Conservation (phyloP, 2,797 vertebrate species). For the Denticeps clupeoides region DNA sequence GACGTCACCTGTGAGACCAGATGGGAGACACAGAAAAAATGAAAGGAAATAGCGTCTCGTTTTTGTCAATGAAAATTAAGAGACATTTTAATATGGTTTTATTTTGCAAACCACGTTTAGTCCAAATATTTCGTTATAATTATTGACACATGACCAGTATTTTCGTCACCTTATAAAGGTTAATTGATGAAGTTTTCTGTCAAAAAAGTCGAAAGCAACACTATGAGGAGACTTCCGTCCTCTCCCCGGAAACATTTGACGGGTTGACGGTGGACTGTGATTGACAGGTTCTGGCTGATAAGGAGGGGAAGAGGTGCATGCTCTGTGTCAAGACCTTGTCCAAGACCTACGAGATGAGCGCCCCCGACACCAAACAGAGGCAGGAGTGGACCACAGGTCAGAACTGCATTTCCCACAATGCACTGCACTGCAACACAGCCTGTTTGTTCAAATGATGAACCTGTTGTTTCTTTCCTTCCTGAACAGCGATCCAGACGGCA, state of each 20-base stretch:
- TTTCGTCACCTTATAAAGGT: too few species aligned
- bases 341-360: constrained; percentile 76
- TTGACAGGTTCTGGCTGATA: constrained; percentile 56
- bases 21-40: too few species aligned
- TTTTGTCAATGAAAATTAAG: too few species aligned
- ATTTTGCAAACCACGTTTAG: too few species aligned
- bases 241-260: not conserved
- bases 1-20: too few species aligned
- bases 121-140: too few species aligned
- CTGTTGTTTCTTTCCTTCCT: not conserved
- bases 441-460: not conserved
- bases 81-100: too few species aligned
- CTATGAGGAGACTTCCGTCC: too few species aligned
- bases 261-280: not conserved
- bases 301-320: constrained; percentile 74
- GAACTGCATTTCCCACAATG: not conserved
- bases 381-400: constrained; percentile 80
- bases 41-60: too few species aligned
- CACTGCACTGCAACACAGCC: not conserved
- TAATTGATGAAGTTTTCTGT: too few species aligned
- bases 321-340: constrained; percentile 72
- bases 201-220: too few species aligned
- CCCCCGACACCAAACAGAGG: constrained; percentile 75
- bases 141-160: too few species aligned
- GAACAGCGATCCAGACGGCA: constrained; percentile 63